phyloP scores from a whole-genome alignment of 2,888 invertebrate genomes.

The Melieria picta region DNA sequence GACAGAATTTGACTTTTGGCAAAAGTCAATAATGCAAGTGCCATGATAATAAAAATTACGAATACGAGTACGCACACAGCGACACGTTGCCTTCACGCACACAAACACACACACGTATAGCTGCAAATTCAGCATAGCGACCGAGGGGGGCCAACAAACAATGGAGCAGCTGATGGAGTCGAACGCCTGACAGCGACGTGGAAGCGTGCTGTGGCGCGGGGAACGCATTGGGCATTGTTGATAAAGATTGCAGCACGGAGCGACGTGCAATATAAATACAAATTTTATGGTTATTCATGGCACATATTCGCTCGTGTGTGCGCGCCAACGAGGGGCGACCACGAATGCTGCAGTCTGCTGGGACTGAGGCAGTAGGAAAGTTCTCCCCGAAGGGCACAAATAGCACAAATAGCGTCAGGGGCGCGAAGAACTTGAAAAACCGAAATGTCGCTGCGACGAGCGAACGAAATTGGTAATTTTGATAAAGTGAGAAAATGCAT shows the following conservation, averaged over 20 bases:
- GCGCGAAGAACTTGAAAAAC: not conserved
- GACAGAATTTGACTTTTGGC: constrained; percentile 42
- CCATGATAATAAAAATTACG: constrained; percentile 35
- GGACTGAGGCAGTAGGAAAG: constrained; percentile 14
- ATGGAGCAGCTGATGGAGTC: not conserved
- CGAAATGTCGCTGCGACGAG: not conserved
- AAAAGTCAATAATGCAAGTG: constrained; percentile 45
- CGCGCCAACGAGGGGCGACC: not conserved
- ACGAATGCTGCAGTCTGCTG: not conserved
- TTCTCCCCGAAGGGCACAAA: not conserved
- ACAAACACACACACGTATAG: not conserved
- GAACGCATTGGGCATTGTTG: constrained; percentile 26
- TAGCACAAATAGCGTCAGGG: not conserved
- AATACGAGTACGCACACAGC: not conserved
- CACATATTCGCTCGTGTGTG: constrained; percentile 9
- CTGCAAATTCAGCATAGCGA: not conserved
- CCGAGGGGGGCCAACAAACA: not conserved
- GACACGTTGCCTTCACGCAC: not conserved
- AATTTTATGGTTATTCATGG: constrained; percentile 18
- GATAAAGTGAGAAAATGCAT: constrained; percentile 32
- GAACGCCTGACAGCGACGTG: too few species aligned
- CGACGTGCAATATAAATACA: constrained; percentile 1
- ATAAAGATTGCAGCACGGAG: constrained; percentile 31
- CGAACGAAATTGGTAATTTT: not conserved
- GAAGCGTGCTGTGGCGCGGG: not conserved